Conservation (phyloP, 2,113 vertebrate genomes). For the Fukomys damarensis region DNA sequence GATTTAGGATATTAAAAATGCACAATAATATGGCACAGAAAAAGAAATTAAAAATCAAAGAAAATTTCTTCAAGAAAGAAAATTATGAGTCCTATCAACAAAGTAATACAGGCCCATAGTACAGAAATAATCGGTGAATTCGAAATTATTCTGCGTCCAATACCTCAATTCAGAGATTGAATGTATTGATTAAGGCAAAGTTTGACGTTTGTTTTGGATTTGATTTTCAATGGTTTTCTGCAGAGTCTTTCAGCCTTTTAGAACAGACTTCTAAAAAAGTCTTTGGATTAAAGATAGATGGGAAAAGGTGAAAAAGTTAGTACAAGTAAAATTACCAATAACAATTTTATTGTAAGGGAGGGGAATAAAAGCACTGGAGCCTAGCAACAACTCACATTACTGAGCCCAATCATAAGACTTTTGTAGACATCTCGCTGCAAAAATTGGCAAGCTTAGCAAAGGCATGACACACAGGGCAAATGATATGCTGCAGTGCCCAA, state of each 20-base stretch:
- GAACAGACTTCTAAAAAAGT: not conserved
- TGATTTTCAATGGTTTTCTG: slow-evolving; percentile 8
- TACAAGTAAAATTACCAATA: not conserved
- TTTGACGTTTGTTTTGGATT: not conserved
- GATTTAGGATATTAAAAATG: not conserved
- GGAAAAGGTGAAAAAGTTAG: not conserved
- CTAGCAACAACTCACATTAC: not conserved
- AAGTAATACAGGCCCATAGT: not conserved
- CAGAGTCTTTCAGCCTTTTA: not conserved
- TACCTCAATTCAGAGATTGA: not conserved
- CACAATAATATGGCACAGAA: not conserved
- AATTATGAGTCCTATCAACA: not conserved
- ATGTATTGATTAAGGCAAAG: not conserved
- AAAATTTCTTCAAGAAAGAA: not conserved
- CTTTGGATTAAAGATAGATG: not conserved
- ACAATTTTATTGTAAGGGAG: not conserved
- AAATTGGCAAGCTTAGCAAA: slow-evolving; percentile 21
- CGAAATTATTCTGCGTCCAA: not conserved
- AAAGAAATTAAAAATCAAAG: not conserved
- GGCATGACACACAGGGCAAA: slow-evolving; percentile 37
- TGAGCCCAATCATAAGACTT: not conserved
- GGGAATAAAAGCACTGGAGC: not conserved
- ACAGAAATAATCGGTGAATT: not conserved
- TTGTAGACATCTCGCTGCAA: not conserved
- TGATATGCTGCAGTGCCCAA: not conserved